These are phyloP conservation scores for Calidris pygmaea DNA, from an alignment of 2,113 vertebrate genomes.

Conservation along the genomic window DNA sequence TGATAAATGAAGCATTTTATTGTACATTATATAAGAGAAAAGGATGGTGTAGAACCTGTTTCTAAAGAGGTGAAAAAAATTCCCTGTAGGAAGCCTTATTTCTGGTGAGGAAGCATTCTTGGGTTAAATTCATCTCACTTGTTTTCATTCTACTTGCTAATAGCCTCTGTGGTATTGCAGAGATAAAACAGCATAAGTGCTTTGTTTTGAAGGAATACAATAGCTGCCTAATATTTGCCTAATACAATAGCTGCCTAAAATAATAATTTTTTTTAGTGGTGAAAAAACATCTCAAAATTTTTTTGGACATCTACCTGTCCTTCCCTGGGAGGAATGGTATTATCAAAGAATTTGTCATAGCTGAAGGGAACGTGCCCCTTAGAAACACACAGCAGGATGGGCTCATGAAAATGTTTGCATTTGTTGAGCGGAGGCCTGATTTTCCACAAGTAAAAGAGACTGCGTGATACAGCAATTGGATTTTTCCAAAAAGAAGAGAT, in stretches of 20 bases:
- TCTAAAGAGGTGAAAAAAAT: background rate
- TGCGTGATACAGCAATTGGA: background rate
- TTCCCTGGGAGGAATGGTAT: background rate
- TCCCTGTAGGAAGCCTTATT: background rate
- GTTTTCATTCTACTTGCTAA: background rate
- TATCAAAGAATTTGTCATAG: background rate
- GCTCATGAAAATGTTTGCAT: background rate
- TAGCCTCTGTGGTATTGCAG: background rate
- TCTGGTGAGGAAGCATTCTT: background rate
- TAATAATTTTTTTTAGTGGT: background rate
- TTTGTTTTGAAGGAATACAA: conserved; percentile 28
- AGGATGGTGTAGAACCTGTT: background rate
- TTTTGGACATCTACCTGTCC: background rate
- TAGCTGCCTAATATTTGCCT: too few relatives aligned
- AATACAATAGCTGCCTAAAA: background rate
- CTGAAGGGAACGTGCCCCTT: background rate
- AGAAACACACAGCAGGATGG: background rate
- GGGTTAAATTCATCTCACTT: background rate
- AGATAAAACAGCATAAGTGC: background rate
- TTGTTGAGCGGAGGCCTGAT: background rate
- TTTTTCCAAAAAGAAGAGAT: background rate
- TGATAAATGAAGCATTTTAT: background rate
- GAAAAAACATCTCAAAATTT: background rate
- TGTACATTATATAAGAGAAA: background rate
- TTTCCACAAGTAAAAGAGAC: background rate